phyloP scores from a whole-genome alignment of 2,113 vertebrate species.

The Columbina picui region DNA sequence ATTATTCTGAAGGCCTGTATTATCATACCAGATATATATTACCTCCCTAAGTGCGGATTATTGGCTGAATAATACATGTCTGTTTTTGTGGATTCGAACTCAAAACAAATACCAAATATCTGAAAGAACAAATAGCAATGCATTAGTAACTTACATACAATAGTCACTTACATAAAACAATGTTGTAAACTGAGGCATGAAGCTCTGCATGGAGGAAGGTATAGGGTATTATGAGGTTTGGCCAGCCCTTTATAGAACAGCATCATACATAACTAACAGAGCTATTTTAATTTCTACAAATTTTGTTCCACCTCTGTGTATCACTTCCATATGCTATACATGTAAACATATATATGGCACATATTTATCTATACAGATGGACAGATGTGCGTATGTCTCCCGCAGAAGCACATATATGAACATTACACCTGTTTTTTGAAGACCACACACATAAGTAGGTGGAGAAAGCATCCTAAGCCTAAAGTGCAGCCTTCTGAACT shows the following conservation, averaged over 20 bases:
- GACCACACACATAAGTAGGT: neutral
- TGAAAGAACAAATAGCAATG: neutral
- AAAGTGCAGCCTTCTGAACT: neutral
- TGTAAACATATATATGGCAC: neutral
- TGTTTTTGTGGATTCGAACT: neutral
- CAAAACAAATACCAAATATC: neutral
- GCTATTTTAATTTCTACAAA: neutral
- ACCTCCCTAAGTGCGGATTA: neutral
- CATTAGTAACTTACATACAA: neutral
- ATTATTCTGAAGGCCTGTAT: neutral
- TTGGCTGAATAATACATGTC: neutral
- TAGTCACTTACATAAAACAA: neutral
- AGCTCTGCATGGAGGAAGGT: neutral
- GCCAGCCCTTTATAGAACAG: neutral
- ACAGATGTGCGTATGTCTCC: neutral
- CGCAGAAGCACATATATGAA: rapidly evolving
- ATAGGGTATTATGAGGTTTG: neutral
- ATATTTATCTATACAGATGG: neutral
- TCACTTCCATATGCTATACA: neutral
- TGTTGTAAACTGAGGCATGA: neutral
- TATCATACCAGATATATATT: neutral
- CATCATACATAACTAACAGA: neutral
- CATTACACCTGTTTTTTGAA: neutral
- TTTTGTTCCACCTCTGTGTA: neutral
- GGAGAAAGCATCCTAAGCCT: neutral